Percentiles rank a stretch among this genome's conserved stretches.
Conservation (phyloP, 2,888 invertebrate species). For the Lithophane leautieri region DNA sequence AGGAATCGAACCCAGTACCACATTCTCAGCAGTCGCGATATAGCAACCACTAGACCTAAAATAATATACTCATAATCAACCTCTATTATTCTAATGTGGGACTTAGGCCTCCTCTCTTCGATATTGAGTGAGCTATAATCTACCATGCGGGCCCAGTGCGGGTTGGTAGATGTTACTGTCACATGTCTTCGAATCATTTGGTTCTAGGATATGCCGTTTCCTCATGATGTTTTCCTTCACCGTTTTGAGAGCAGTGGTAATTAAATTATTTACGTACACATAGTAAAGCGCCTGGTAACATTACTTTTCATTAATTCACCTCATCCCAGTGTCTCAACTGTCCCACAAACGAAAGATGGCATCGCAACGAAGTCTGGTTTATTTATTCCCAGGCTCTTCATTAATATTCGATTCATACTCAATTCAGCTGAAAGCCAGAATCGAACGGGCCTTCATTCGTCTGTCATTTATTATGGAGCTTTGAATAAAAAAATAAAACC, state of each 20-base stretch:
- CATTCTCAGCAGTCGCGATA: too few species aligned
- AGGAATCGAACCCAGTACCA: too few species aligned
- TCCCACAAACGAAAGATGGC: neutral
- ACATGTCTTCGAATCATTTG: neutral
- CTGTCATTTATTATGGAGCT: conserved; percentile 20
- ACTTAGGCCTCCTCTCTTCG: neutral
- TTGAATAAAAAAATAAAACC: conserved; percentile 5
- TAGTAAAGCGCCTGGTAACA: neutral
- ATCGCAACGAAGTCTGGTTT: conserved; percentile 1
- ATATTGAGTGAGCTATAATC: neutral
- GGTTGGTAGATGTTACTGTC: neutral
- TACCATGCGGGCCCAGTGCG: neutral
- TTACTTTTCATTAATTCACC: neutral
- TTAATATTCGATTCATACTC: conserved; percentile 36
- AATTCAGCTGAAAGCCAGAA: conserved; percentile 26
- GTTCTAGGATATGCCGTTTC: neutral
- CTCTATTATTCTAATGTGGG: neutral
- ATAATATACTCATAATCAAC: neutral
- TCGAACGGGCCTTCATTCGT: conserved; percentile 1
- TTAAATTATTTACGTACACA: neutral
- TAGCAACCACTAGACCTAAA: too few species aligned
- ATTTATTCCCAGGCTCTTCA: conserved; percentile 26
- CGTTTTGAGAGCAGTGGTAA: neutral
- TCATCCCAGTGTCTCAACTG: neutral
- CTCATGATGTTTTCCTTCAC: neutral